Percentiles rank a stretch among this genome's conserved stretches.
phyloP scores from a whole-genome alignment of 1,140 invertebrate species.

The Drosophila truncata region DNA sequence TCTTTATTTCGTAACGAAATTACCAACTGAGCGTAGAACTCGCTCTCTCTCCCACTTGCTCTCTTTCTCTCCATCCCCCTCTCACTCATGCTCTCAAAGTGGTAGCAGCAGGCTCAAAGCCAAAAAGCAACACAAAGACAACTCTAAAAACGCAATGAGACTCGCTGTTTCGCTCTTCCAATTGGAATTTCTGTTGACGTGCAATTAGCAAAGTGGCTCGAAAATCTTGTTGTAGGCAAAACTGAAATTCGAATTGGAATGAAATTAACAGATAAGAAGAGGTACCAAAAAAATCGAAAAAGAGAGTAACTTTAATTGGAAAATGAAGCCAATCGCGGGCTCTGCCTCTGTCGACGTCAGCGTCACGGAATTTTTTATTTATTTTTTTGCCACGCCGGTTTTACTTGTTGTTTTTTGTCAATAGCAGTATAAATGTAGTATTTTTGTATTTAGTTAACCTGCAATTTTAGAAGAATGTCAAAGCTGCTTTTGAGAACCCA shows the following conservation, averaged over 20 bases:
- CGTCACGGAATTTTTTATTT: slow-evolving; percentile 8
- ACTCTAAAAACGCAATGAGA: slow-evolving; percentile 39
- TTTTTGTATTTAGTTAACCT: background rate
- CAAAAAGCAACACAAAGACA: slow-evolving; percentile 35
- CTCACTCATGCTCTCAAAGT: slow-evolving; percentile 12
- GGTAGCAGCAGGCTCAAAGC: slow-evolving; percentile 27
- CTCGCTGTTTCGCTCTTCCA: slow-evolving; percentile 27
- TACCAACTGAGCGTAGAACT: slow-evolving; percentile 25
- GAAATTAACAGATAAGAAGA: slow-evolving; percentile 3
- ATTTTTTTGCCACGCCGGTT: slow-evolving; percentile 66
- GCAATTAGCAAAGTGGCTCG: slow-evolving; percentile 59
- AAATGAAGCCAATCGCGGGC: slow-evolving; percentile 21
- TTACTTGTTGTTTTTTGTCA: slow-evolving; percentile 27
- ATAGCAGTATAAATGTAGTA: slow-evolving; percentile 11
- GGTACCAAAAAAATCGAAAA: background rate
- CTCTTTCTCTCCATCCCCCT: background rate
- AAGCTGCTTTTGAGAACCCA: slow-evolving; percentile 12
- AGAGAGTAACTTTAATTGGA: slow-evolving; percentile 18
- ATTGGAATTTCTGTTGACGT: slow-evolving; percentile 56
- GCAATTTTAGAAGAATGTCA: slow-evolving; percentile 16
- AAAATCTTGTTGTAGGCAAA: slow-evolving; percentile 30
- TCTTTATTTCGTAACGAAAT: slow-evolving; percentile 48
- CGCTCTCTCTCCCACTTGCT: slow-evolving; percentile 5
- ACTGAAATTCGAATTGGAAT: slow-evolving; percentile 1
- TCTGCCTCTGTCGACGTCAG: slow-evolving; percentile 16